Conservation (phyloP, 2,113 vertebrate species). For the Euleptes europaea region DNA sequence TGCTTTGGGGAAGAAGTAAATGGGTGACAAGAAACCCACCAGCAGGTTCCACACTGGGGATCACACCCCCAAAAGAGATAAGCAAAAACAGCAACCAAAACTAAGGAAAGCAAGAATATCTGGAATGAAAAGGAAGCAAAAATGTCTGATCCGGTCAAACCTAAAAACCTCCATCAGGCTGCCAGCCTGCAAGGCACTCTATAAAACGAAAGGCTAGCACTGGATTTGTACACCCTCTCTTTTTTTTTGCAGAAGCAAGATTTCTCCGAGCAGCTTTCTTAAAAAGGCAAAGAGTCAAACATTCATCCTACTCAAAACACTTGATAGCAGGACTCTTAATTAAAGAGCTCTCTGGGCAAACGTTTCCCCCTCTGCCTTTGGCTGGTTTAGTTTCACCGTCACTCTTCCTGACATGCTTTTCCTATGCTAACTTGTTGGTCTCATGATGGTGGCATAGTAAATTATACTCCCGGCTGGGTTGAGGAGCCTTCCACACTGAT, state of each 20-base stretch:
- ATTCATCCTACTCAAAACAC: neutral
- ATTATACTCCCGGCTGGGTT: slow-evolving; percentile 69
- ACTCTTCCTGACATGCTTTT: slow-evolving; percentile 58
- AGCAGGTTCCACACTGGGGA: neutral
- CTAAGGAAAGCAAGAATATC: no score
- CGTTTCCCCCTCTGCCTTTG: slow-evolving; percentile 32
- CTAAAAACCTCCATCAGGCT: neutral
- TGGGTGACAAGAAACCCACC: neutral
- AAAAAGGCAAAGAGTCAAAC: neutral
- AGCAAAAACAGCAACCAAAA: no score
- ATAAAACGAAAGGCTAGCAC: neutral
- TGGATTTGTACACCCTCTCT: neutral
- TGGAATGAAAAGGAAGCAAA: no score
- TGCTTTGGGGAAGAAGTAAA: no score
- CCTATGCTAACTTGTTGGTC: slow-evolving; percentile 65
- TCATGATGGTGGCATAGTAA: slow-evolving; percentile 67
- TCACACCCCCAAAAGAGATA: no score
- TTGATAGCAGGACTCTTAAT: slow-evolving; percentile 49
- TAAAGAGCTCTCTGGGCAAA: slow-evolving; percentile 44
- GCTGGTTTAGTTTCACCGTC: slow-evolving; percentile 62
- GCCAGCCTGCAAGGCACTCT: neutral
- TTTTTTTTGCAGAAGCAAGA: neutral
- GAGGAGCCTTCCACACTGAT: slow-evolving; percentile 63
- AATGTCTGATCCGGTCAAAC: no score
- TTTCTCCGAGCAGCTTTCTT: neutral